A percentile compares a stretch with the other conserved stretches of the same genome.
Evolutionary conservation across 2,888 invertebrate genomes (phyloP).

Genomic region (Podotricha telesiphe): DNA sequence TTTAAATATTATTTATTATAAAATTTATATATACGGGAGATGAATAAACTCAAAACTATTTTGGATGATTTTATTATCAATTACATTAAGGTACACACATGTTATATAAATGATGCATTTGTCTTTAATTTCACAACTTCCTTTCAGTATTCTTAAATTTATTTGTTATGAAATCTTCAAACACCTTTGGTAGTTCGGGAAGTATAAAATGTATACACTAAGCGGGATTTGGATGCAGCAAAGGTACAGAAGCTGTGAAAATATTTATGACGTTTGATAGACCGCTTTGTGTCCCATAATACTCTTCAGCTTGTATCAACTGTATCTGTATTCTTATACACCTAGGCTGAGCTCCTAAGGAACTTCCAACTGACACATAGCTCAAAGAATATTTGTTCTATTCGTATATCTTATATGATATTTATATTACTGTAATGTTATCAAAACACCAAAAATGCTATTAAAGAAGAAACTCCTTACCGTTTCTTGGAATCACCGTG

Average conservation of each 20-base stretch:
- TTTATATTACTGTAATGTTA: too few species aligned
- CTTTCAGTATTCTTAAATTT: background rate
- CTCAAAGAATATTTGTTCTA: background rate
- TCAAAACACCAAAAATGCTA: too few species aligned
- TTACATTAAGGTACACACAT: background rate
- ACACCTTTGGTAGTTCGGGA: conserved; percentile 54
- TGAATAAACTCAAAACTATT: background rate
- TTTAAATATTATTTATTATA: too few species aligned
- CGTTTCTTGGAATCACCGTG: too few species aligned
- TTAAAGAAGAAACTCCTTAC: too few species aligned
- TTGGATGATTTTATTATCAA: background rate
- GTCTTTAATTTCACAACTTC: too few species aligned
- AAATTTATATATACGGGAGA: background rate
- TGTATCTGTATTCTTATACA: conserved; percentile 17
- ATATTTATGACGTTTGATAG: conserved; percentile 80
- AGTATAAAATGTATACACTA: conserved; percentile 64
- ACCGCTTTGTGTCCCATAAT: conserved; percentile 68
- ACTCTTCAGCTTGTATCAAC: conserved; percentile 43
- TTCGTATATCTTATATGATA: background rate
- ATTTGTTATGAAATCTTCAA: conserved; percentile 35
- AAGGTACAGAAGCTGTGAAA: conserved; percentile 63
- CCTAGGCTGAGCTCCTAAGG: conserved; percentile 13
- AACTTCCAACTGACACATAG: conserved; percentile 1
- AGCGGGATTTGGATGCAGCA: conserved; percentile 67
- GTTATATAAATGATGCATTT: too few species aligned